Base-by-base conservation (phyloP, 2,888 invertebrate species). In the Sicus ferrugineus region DNA sequence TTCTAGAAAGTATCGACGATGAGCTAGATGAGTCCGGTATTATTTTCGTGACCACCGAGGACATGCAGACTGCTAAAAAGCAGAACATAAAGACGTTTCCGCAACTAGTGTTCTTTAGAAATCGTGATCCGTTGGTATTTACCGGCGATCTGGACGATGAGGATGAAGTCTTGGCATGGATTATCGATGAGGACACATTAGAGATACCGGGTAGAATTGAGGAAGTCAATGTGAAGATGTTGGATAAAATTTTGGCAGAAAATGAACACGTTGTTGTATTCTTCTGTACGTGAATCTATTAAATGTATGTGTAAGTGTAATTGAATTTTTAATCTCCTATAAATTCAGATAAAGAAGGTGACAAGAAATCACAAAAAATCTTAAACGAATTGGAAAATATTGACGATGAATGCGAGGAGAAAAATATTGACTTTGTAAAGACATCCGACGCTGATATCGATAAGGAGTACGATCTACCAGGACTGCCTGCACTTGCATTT, bases 131-230 rank as follows among this genome's bases (percentile, higher is more conserved):
- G 14, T 87, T 96, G 66, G 86, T 93, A 71, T 96, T 92, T 83
- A 90, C 90, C 78, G 92, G 96, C 66, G 94, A 96, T 83, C 89
- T 96, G 73, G 92, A 93, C 78, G 95, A 96, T 81, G 96, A 96
- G 86, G 95, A 96, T 80, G 94, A 95, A 83, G 95, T 96, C 0
- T 84, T 96, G 30, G 91, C 94, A 0, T 96, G 96, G 96, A 86
- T 96, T 52, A 95, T 95, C 0, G 95, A 95, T 80, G 95, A 96
- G 81, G 90, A 95, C 74, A 95, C 95, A 5, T 86, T 96, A 11
- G 94, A 96, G 85, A 94, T 95, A 79, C 95, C 95, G 7, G 96
- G 96, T 70, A 92, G 93, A 84, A 96, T 96, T 78, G 96, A 96
- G 83, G 96, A 96, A 86, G 95, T 96, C 46, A 96, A 96, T 80